A percentile compares a stretch with the other conserved stretches of the same genome.
These are phyloP conservation scores for Calliphora vomitoria DNA, from an alignment of 2,888 invertebrate genomes.

Conservation along the genomic window DNA sequence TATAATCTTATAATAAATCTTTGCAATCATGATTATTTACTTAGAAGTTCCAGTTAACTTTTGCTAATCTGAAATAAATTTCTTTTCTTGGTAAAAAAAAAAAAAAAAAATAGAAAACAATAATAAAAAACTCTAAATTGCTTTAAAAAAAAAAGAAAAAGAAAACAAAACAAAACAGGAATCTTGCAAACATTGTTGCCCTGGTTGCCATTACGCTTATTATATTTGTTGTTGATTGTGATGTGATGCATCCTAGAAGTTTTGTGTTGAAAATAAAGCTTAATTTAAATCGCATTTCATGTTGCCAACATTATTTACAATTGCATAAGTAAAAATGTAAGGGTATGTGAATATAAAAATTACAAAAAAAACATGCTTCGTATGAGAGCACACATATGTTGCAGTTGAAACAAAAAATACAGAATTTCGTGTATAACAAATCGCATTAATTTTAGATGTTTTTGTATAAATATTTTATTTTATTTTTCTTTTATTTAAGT, in stretches of 20 bases:
- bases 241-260: conserved; percentile 17
- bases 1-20: background rate
- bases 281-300: conserved; percentile 58
- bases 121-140: background rate
- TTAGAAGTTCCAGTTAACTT: background rate
- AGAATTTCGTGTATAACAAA: conserved; percentile 43
- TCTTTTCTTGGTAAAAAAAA: background rate
- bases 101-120: no score
- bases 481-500: conserved; percentile 8
- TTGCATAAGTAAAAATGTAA: conserved; percentile 34
- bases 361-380: background rate
- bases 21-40: background rate
- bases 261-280: conserved; percentile 58
- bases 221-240: conserved; percentile 1
- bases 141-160: background rate
- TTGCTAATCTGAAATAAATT: conserved; percentile 7
- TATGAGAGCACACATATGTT: conserved; percentile 6
- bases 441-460: conserved; percentile 51
- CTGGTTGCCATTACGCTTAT: conserved; percentile 25
- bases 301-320: conserved; percentile 58
- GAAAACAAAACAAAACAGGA: background rate
- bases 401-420: conserved; percentile 23
- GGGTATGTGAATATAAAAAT: background rate
- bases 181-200: background rate
- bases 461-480: background rate